Evolutionary conservation across 53 echinoderm and acorn worm genomes (phyloP), one percentile per base, ranked within the genome.

Genomic region (Temnopleurus reevesii): DNA sequence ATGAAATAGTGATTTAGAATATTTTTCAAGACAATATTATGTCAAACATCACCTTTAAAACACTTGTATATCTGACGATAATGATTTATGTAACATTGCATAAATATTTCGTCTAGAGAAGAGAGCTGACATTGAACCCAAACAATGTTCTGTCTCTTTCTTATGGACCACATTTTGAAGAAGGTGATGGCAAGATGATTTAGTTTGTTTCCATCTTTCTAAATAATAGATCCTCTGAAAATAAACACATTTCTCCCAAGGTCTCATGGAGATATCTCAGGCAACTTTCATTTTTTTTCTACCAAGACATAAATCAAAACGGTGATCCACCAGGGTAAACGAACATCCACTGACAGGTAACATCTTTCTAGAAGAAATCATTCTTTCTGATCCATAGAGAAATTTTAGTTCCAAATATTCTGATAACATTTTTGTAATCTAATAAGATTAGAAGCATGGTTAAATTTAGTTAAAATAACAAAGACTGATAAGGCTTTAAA

Each of bases 31-130:
- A n/a, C n/a, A n/a, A n/a, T n/a, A n/a, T n/a, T n/a, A n/a, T n/a
- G n/a, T n/a, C n/a, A n/a, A n/a, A n/a, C n/a, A n/a, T 2, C 5
- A 33, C 63, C 63, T 63, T 63, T 9, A 63, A 63, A 61, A 12
- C 63, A 31, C 63, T 17, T 63, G 31, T 33, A 4, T 19, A 18
- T 7, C 4, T 13, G 65, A 36, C 34, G 65, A 36, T 65, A 15
- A 13, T 63, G 71, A 71, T 71, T 71, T 71, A 71, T 38, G 71
- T 26, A n/a, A 0, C 8, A 21, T 71, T 38, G 71, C 71, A 21
- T 71, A 43, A 71, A 71, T 71, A 71, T 71, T 71, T 71, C 36
- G 63, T 63, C 63, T 63, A 33, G 63, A 31, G 63, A 63, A 63
- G 29, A 63, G 34, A 71, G 21, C 43, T 38, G 8, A n/a, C 66